Evolutionary conservation across 2,888 invertebrate genomes (phyloP).

Genomic region (Dioctria linearis): DNA sequence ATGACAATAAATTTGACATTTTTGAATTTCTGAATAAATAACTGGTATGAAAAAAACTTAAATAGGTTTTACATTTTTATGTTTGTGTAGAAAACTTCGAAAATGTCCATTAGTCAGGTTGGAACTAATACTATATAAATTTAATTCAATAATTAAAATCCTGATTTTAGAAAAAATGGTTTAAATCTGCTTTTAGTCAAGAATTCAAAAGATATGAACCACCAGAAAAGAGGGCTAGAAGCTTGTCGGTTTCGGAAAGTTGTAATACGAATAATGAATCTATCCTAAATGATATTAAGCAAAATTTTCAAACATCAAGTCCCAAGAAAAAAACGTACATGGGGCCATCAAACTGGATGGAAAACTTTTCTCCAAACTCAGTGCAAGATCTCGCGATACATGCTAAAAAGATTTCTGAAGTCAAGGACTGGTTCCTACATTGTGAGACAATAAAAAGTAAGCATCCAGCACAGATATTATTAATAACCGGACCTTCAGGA

Average conservation of each 20-base stretch:
- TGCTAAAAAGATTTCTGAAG: conserved; percentile 81
- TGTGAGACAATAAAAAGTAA: conserved; percentile 62
- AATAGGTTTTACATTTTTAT: too few species aligned
- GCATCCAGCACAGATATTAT: conserved; percentile 74
- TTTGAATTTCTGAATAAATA: too few species aligned
- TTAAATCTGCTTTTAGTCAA: conserved; percentile 53
- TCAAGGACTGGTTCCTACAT: conserved; percentile 78
- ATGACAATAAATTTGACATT: too few species aligned
- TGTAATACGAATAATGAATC: background rate
- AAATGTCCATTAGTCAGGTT: too few species aligned
- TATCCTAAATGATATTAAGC: background rate
- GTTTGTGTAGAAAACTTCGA: too few species aligned
- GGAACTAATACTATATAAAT: conserved; percentile 1
- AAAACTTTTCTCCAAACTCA: conserved; percentile 75
- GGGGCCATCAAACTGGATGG: conserved; percentile 73
- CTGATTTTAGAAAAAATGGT: conserved; percentile 54
- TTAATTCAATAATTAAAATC: background rate
- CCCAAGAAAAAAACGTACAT: background rate
- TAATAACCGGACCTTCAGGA: conserved; percentile 88
- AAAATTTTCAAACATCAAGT: background rate
- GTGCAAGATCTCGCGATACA: conserved; percentile 81
- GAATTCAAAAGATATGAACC: background rate
- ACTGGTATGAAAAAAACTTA: too few species aligned
- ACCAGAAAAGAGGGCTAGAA: conserved; percentile 13
- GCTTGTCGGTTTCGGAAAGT: background rate